Base-by-base conservation (phyloP, 2,797 vertebrate species). In the Oophaga sylvatica region DNA sequence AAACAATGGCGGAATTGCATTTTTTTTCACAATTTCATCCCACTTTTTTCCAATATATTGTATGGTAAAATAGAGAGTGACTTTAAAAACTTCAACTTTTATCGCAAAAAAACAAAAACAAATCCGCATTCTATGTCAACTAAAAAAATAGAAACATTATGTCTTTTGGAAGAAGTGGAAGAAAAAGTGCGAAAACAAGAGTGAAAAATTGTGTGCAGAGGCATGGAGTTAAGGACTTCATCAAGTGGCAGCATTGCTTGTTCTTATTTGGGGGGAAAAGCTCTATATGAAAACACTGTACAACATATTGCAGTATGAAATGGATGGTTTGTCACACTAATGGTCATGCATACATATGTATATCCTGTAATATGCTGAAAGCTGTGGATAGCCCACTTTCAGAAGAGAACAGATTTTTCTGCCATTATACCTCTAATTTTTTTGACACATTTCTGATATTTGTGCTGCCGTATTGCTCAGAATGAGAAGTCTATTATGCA, bases 401-500 rank as follows among this genome's bases (percentile, higher is more conserved):
- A 60, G 57, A 62, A 80, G 10, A 16, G 31, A 62, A 62, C 10
- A 63, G 29, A 81, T 65, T 88, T 80, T 85, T 31, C n/a, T 5
- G 9, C 2, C 78, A 35, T 4, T 12, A 5, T 84, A 87, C 15
- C 10, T 35, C 62, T 88, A 79, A 60, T 90, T 89, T 70, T 76
- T 80, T 81, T 82, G 8, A 3, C 59, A 16, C 84, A 73, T 91
- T 90, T 73, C 77, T 87, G 73, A 57, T 84, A 67, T 48, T 26
- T 79, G 60, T 63, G 56, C n/a, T 89, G 83, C 59, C 35, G 81
- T 84, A 60, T 53, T 86, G 60, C 26, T 87, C 48, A 29, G 88
- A 83, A 81, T 83, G 57, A 83, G 71, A 76, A 83, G 48, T 76
- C 80, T n/a, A 88, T 88, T 86, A 88, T 88, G 75, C 80, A 90